phyloP scores from a whole-genome alignment of 2,797 vertebrate species.

The Thunnus albacares region DNA sequence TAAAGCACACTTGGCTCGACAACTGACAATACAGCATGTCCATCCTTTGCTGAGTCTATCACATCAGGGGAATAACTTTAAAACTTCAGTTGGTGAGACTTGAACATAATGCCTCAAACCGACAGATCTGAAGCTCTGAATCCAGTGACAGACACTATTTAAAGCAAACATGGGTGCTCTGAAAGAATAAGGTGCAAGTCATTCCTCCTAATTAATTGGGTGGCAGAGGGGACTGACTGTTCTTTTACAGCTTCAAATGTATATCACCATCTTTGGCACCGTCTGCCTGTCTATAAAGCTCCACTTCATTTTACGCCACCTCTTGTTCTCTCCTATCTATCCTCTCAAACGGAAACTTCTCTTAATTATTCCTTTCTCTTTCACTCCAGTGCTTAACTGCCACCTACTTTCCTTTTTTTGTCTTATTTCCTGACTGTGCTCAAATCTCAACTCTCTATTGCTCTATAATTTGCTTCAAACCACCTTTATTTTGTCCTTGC shows the following conservation, averaged over 20 bases:
- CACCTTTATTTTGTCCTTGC: conserved; percentile 32
- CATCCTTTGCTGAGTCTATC: conserved; percentile 7
- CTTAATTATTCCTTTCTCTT: conserved; percentile 38
- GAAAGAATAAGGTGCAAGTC: conserved; percentile 16
- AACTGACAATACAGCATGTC: not conserved
- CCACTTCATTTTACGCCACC: conserved; percentile 15
- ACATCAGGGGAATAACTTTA: conserved; percentile 28
- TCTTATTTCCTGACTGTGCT: conserved; percentile 32
- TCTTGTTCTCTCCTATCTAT: conserved; percentile 47
- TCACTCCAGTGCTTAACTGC: conserved; percentile 26
- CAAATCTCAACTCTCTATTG: conserved; percentile 39
- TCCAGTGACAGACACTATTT: conserved; percentile 36
- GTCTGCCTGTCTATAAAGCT: conserved; percentile 42
- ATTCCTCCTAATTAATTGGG: conserved; percentile 43
- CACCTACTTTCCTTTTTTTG: conserved; percentile 2
- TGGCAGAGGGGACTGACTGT: conserved; percentile 10
- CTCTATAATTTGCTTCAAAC: conserved; percentile 42
- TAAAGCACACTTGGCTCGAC: conserved; percentile 28
- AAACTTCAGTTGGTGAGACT: conserved; percentile 27
- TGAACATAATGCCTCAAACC: conserved; percentile 14
- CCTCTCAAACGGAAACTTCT: conserved; percentile 40
- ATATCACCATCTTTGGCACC: conserved; percentile 26
- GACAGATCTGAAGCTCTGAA: conserved; percentile 13
- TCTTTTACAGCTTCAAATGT: conserved; percentile 39
- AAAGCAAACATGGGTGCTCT: conserved; percentile 31